Evolutionary conservation across 2,797 vertebrate genomes (phyloP), one percentile per base, ranked within the genome.

Genomic region (Labeo calbasu): DNA sequence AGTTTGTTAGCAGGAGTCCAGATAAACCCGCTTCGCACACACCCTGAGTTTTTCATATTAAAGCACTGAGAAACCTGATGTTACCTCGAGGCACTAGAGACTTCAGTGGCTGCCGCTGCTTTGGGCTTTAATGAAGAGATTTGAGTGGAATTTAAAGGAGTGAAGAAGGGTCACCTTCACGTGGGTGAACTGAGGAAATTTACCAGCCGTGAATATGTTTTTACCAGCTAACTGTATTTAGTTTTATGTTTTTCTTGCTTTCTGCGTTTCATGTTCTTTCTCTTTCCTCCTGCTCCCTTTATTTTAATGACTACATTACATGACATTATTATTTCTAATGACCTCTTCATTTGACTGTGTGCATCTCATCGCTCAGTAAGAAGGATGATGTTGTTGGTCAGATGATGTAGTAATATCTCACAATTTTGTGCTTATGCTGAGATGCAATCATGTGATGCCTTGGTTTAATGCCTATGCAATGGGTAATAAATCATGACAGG

Each of bases 241-340:
- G 59, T 5, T 7, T 63, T 14, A 14, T 14, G 13, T 15, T 59
- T 81, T 43, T 23, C 36, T 79, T 65, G 65, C 53, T 63, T 13
- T 32, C 21, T 17, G 25, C 19, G 13, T 43, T 72, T 63, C 23
- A 73, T 78, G 43, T 32, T 25, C 70, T 51, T 11, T 69, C 46
- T 55, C 23, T 28, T 63, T 63, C 25, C 25, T 63, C 25, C 7
- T 28, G 61, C 61, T 63, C 13, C 13, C 25, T 63, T 82, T 50
- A 61, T 68, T 71, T 32, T 57, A 69, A 83, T 68, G 25, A 48
- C 19, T 43, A 69, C 23, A 75, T 32, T 36, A 21, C 57, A 66
- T 5, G 8, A 40, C 46, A 72, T 79, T 85, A 36, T 70, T 65
- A 48, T 83, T 23, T 48, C 28, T 23, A 78, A 72, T 73, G 53